Evolutionary conservation across 1,140 invertebrate species (phyloP).

Genomic region (Brachionus sp.): DNA sequence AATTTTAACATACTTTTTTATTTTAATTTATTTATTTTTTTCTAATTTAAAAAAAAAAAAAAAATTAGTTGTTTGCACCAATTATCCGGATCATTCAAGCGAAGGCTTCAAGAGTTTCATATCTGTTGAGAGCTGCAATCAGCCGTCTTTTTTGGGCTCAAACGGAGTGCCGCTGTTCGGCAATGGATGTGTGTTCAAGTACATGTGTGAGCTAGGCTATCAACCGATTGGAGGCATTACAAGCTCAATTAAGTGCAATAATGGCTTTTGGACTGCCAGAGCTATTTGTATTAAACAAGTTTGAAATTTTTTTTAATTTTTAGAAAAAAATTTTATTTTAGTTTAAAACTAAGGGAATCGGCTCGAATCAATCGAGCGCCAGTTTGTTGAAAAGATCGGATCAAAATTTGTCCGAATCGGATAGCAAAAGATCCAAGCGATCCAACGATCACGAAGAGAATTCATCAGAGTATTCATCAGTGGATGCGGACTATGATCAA

Average conservation of each 20-base stretch:
- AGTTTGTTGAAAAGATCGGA: neutral
- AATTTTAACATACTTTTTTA: neutral
- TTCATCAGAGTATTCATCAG: neutral
- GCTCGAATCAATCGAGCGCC: neutral
- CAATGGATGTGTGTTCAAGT: conserved; percentile 38
- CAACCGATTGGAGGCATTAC: neutral
- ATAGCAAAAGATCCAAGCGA: neutral
- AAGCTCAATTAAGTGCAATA: conserved; percentile 9
- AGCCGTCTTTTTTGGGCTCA: conserved; percentile 10
- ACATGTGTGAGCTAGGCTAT: conserved; percentile 42
- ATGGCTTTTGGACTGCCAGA: conserved; percentile 39
- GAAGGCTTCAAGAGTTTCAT: conserved; percentile 45
- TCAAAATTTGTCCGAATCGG: neutral
- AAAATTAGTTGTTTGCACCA: conserved; percentile 15
- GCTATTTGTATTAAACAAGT: conserved; percentile 45
- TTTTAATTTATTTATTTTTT: neutral
- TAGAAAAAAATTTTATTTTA: neutral
- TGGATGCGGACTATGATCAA: too few species aligned
- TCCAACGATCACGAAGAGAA: neutral
- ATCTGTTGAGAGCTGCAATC: conserved; percentile 38
- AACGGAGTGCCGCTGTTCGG: conserved; percentile 35
- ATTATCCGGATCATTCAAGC: conserved; percentile 42
- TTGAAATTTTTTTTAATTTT: neutral
- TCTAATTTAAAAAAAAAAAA: too few species aligned
- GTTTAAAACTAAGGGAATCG: neutral